Conservation (phyloP, 2,888 invertebrate species). For the Chalcosyrphus nemorum region DNA sequence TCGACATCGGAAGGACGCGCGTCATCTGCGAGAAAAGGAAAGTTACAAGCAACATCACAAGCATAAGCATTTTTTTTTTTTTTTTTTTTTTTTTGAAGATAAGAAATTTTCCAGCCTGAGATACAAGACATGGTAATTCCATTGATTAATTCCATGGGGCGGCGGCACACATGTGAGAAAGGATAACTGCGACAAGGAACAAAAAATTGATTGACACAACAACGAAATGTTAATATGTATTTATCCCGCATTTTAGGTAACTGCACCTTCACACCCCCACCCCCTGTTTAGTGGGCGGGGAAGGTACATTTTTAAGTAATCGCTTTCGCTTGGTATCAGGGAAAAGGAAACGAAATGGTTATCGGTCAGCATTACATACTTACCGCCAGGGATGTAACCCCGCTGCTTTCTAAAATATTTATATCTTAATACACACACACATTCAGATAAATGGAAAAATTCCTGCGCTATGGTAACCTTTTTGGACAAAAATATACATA, state of each 20-base stretch:
- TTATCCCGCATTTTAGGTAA: too few species aligned
- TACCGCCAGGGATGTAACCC: not conserved
- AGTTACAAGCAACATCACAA: conserved; percentile 14
- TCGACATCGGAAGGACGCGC: conserved; percentile 71
- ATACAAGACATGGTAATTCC: conserved; percentile 41
- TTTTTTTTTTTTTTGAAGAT: conserved; percentile 25
- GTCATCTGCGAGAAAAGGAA: conserved; percentile 66
- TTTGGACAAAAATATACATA: not conserved
- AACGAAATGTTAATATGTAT: not conserved
- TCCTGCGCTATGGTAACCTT: conserved; percentile 4
- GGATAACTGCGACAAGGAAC: not conserved
- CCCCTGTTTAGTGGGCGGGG: not conserved
- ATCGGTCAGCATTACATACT: not conserved
- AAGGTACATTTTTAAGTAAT: not conserved
- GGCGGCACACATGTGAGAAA: not conserved
- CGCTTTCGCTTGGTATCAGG: not conserved
- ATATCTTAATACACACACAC: not conserved
- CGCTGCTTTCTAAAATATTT: not conserved
- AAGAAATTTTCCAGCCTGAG: conserved; percentile 33
- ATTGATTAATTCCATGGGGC: conserved; percentile 50
- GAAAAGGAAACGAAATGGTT: not conserved
- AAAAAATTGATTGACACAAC: conserved; percentile 18
- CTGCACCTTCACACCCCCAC: not conserved
- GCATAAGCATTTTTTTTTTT: conserved; percentile 25
- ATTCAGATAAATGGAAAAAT: not conserved